Base-by-base conservation (phyloP, 1,140 invertebrate species). In the Camponotus floridanus region DNA sequence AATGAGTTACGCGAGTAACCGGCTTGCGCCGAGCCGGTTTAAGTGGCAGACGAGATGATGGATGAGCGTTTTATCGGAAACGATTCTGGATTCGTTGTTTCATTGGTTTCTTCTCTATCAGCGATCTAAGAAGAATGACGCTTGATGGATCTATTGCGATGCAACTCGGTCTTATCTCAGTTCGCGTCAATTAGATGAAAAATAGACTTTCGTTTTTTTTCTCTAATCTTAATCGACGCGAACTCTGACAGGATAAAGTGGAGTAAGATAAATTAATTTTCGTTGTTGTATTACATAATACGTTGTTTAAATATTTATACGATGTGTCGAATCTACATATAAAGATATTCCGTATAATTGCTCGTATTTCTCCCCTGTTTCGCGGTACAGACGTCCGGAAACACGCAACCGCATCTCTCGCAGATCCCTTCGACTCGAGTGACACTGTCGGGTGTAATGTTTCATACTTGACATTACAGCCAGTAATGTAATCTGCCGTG, bases 391-490 rank as follows among this genome's bases (percentile, higher is more conserved):
- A 36, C 71, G 39, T 39, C 55, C 62, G 62, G 76, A 76, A 88
- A 67, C 68, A 39, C 65, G 74, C 74, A 62, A 65, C 65, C 51
- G 68, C 45, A 31, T 76, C 45, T 36, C 51, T 79, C 45, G 13
- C 45, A 36, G 11, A 61, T 21, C 61, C 39, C 68, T 65, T 87
- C 86, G 65, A 61, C 65, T 31, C 59, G 42, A 64, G 11, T 57
- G 31, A 57, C 48, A 64, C 45, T 6, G 31, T 42, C 9, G 33
- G 65, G 87, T 76, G 39, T 89, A 89, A 90, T 76, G 88, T 90
- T 90, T 90, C 88, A 85, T 85, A 85, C 88, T 90, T 89, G 88
- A 90, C 88, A 71, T 87, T 89, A 84, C 68, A 68, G 11, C 62
- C 71, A 8, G 88, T 87, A 89, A 90, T 59, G 67, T 89, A 84